Percentiles rank a stretch among this genome's conserved stretches.
Evolutionary conservation across 2,888 invertebrate genomes (phyloP).

Genomic region (Agonopterix heracliana): DNA sequence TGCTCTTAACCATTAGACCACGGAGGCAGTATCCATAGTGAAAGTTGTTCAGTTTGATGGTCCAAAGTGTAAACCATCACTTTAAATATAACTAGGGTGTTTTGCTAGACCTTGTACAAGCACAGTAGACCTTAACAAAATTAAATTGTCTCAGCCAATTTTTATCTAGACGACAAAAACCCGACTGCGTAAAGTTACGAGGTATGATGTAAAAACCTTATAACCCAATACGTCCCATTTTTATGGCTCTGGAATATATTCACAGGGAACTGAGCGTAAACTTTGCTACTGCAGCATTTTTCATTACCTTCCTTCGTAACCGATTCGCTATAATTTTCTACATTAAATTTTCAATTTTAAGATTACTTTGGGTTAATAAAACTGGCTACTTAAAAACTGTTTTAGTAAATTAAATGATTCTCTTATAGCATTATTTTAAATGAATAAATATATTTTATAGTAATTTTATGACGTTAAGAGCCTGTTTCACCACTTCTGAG

Average conservation of each 20-base stretch:
- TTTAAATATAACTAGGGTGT: too few relatives aligned
- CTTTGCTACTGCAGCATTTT: conserved; percentile 44
- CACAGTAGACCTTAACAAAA: too few relatives aligned
- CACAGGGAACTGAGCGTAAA: conserved; percentile 64
- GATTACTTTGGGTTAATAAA: background rate
- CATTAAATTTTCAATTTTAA: background rate
- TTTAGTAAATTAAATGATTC: too few relatives aligned
- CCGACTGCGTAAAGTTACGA: conserved; percentile 33
- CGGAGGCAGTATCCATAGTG: too few relatives aligned
- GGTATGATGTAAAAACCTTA: conserved; percentile 54
- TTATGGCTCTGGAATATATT: conserved; percentile 62
- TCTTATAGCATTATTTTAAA: too few relatives aligned
- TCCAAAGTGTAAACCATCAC: too few relatives aligned
- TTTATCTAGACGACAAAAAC: background rate
- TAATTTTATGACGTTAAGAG: too few relatives aligned
- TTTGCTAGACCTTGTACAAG: too few relatives aligned
- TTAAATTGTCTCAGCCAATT: background rate
- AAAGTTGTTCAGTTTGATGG: too few relatives aligned
- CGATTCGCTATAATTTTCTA: background rate
- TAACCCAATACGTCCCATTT: conserved; percentile 57
- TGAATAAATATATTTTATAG: too few relatives aligned
- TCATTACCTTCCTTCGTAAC: conserved; percentile 33
- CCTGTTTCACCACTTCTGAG: too few relatives aligned
- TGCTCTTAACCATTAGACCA: too few relatives aligned
- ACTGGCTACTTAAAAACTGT: background rate